These are phyloP conservation scores for Pollenia labialis DNA, from an alignment of 2,888 invertebrate species.

Conservation along the genomic window DNA sequence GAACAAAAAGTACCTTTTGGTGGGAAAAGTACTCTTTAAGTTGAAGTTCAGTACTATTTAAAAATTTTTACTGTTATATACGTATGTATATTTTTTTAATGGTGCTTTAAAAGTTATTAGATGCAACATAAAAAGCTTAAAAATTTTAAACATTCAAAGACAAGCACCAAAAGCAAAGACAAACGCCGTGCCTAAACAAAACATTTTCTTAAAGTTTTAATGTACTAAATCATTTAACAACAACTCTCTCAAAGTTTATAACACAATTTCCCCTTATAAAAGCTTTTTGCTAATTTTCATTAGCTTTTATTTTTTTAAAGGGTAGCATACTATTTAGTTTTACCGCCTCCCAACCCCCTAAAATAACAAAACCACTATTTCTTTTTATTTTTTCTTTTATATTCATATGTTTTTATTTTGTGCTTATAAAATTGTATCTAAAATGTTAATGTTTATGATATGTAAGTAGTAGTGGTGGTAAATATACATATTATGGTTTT, in stretches of 20 bases:
- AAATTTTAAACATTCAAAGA: neutral
- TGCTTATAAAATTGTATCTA: slow-evolving; percentile 39
- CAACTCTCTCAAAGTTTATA: slow-evolving; percentile 21
- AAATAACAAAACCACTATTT: neutral
- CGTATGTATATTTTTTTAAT: too few species aligned
- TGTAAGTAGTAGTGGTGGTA: neutral
- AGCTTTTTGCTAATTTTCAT: neutral
- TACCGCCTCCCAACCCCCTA: neutral
- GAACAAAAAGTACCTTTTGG: too few species aligned
- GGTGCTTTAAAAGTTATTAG: too few species aligned
- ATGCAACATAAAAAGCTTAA: neutral
- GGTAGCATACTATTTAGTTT: neutral
- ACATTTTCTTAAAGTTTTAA: neutral
- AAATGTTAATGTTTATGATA: slow-evolving; percentile 5
- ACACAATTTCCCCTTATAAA: slow-evolving; percentile 46
- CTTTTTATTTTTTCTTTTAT: slow-evolving; percentile 7
- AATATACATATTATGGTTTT: neutral
- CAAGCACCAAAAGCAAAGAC: slow-evolving; percentile 21
- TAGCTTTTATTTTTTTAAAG: slow-evolving; percentile 7
- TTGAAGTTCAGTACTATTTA: too few species aligned
- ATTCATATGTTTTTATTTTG: neutral
- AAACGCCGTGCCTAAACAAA: slow-evolving; percentile 21
- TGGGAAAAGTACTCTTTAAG: too few species aligned
- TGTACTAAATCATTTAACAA: slow-evolving; percentile 39
- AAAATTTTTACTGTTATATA: too few species aligned